phyloP scores from a whole-genome alignment of 2,113 vertebrate genomes.

The Onychostruthus taczanowskii region DNA sequence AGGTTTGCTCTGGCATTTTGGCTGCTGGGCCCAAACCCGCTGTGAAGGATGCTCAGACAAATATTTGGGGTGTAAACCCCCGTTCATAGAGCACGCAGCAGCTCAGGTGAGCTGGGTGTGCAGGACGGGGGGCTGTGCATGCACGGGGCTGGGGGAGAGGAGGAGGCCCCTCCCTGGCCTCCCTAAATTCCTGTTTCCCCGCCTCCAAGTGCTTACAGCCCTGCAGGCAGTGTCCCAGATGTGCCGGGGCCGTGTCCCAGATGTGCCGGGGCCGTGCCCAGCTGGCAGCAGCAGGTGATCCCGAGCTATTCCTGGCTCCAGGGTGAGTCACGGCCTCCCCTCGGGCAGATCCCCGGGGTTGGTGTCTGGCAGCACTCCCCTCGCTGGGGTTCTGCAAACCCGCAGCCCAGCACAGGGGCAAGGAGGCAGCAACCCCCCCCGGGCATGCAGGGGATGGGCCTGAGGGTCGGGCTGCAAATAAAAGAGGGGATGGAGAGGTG shows the following conservation, averaged over 20 bases:
- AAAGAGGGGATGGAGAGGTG: not conserved
- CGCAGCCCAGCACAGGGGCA: not conserved
- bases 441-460: not conserved
- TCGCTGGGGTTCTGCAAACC: not conserved
- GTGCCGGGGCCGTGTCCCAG: not conserved
- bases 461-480: not conserved
- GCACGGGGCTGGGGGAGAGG: not conserved
- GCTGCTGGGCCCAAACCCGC: not conserved
- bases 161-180: not conserved
- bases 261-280: no score
- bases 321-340: not conserved
- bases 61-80: not conserved
- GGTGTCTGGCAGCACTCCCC: not conserved
- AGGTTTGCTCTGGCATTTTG: not conserved
- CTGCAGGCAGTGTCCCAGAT: not conserved
- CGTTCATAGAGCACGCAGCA: fast-evolving
- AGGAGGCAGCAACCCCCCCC: not conserved
- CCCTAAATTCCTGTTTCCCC: not conserved
- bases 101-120: fast-evolving
- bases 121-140: not conserved
- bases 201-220: fast-evolving
- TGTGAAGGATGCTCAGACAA: fast-evolving
- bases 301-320: not conserved
- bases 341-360: not conserved
- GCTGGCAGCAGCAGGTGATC: not conserved